Percentiles rank a stretch among this genome's conserved stretches.
phyloP scores from a whole-genome alignment of 2,797 vertebrate species.

The Eulemur rubriventer region DNA sequence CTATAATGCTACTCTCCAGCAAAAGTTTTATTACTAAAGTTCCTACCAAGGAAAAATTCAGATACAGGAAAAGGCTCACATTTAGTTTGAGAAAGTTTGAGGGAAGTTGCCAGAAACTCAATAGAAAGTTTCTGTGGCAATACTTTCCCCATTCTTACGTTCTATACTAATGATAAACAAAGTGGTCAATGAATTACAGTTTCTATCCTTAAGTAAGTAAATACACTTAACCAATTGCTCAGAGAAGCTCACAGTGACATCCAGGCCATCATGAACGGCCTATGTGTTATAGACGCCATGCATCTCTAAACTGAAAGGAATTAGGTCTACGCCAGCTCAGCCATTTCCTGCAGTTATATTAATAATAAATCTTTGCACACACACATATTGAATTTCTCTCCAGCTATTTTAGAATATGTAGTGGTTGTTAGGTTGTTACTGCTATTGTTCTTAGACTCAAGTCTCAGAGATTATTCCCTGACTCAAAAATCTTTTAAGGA shows the following conservation, averaged over 20 bases:
- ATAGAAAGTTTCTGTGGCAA: neutral
- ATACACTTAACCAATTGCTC: neutral
- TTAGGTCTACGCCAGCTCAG: neutral
- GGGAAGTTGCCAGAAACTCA: neutral
- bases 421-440: neutral
- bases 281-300: neutral
- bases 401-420: neutral
- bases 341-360: neutral
- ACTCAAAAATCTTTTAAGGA: too few relatives aligned
- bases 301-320: neutral
- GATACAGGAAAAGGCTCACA: neutral
- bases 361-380: neutral
- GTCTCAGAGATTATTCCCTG: neutral
- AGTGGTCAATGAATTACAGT: neutral
- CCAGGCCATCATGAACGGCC: neutral
- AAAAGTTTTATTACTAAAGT: neutral
- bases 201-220: neutral
- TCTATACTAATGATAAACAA: neutral
- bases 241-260: neutral
- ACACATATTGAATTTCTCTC: neutral
- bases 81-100: neutral
- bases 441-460: neutral
- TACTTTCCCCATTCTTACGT: neutral
- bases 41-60: neutral
- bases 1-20: neutral